phyloP scores from a whole-genome alignment of 2,888 invertebrate genomes.

The Harmothoe impar region DNA sequence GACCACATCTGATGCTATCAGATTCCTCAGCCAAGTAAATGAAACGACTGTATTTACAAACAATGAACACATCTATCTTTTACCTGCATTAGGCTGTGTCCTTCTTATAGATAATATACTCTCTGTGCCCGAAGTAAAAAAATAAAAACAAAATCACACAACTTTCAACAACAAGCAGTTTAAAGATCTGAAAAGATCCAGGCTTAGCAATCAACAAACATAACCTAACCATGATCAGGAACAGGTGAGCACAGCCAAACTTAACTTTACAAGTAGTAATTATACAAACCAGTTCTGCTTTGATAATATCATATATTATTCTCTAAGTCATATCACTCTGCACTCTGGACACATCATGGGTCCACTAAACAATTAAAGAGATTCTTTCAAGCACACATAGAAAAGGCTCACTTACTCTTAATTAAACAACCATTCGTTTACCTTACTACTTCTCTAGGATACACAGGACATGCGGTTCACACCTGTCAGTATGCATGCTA shows the following conservation, averaged over 20 bases:
- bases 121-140: not conserved
- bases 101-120: not conserved
- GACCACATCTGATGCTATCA: not conserved
- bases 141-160: slow-evolving; percentile 28
- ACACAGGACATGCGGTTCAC: not conserved
- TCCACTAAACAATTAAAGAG: not conserved
- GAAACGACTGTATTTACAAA: slow-evolving; percentile 2
- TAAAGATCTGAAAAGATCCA: slow-evolving; percentile 20
- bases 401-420: slow-evolving; percentile 13
- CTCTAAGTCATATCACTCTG: not conserved
- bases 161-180: slow-evolving; percentile 28
- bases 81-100: not conserved
- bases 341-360: not conserved
- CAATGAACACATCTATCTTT: not conserved
- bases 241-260: slow-evolving; percentile 50
- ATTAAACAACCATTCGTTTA: not conserved
- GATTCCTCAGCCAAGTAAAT: not conserved
- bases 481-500: not conserved
- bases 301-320: not conserved
- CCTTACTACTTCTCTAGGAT: slow-evolving; percentile 9
- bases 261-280: slow-evolving; percentile 13
- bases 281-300: not conserved
- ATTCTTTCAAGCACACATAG: not conserved
- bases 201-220: slow-evolving; percentile 11
- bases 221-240: slow-evolving; percentile 26